phyloP scores from a whole-genome alignment of 1,140 invertebrate genomes.

The Xylocopa sonorina region DNA sequence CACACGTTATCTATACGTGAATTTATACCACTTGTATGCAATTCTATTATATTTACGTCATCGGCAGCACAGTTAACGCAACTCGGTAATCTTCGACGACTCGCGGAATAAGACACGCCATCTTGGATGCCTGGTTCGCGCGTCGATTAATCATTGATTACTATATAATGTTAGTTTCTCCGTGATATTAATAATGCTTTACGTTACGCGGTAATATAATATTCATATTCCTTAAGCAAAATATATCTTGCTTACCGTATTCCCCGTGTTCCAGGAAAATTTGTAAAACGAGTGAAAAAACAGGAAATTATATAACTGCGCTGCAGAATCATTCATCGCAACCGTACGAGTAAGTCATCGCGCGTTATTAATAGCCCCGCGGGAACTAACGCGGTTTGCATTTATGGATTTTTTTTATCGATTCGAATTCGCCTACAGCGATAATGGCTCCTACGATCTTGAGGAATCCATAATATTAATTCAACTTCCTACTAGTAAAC shows the following conservation, averaged over 20 bases:
- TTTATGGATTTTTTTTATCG: constrained; percentile 29
- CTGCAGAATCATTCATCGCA: constrained; percentile 16
- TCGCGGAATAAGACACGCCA: background rate
- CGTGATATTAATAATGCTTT: too few species aligned
- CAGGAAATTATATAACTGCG: constrained; percentile 31
- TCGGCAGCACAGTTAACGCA: background rate
- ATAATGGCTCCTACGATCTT: background rate
- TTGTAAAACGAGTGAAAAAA: background rate
- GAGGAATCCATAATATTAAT: background rate
- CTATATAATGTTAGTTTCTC: too few species aligned
- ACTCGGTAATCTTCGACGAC: background rate
- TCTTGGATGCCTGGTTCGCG: background rate
- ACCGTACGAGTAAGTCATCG: background rate
- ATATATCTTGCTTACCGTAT: too few species aligned
- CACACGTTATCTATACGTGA: too few species aligned
- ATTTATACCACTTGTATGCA: too few species aligned
- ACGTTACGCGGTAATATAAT: too few species aligned
- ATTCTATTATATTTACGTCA: constrained; percentile 16
- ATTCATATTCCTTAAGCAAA: too few species aligned
- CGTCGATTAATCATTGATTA: background rate
- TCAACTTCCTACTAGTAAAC: background rate
- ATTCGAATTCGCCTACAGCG: background rate
- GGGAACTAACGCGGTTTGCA: background rate
- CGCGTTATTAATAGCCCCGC: constrained; percentile 15
- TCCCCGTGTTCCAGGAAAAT: too few species aligned